Conservation (phyloP, 2,113 vertebrate species). For the Myanophis thanlyinensis region DNA sequence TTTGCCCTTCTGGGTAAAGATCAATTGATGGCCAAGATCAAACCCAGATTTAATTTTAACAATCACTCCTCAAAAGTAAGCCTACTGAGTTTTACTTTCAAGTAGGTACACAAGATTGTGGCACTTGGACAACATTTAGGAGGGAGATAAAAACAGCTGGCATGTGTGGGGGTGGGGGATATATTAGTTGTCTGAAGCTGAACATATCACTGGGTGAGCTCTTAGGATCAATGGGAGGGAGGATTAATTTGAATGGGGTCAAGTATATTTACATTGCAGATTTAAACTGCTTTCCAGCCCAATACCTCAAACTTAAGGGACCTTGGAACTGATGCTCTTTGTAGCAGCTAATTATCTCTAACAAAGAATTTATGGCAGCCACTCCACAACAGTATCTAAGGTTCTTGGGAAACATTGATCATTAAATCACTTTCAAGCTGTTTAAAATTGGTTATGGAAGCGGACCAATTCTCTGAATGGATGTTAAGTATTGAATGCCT, state of each 20-base stretch:
- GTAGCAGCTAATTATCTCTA: not conserved
- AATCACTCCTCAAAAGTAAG: not conserved
- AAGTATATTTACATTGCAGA: not conserved
- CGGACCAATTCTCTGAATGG: not conserved
- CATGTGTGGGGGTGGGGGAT: not conserved
- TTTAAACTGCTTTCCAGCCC: not conserved
- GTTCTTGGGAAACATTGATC: not conserved
- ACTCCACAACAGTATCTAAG: not conserved
- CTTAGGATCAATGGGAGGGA: not conserved
- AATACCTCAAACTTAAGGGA: not conserved
- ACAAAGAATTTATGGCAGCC: not conserved
- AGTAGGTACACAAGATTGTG: not conserved
- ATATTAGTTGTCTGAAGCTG: not conserved
- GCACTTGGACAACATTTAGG: not conserved
- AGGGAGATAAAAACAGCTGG: not conserved
- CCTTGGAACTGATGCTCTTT: not conserved
- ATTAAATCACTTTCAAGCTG: not conserved
- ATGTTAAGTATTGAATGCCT: not conserved
- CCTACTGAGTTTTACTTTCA: not conserved
- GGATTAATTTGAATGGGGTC: not conserved
- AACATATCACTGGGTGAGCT: not conserved
- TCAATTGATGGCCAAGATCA: not conserved
- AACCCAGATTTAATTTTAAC: not conserved
- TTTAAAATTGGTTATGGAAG: not conserved
- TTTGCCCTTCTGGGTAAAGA: not conserved